Percentiles rank a stretch among this genome's conserved stretches.
These are phyloP conservation scores for Promerops cafer DNA, from an alignment of 2,113 vertebrate species.

Conservation along the genomic window DNA sequence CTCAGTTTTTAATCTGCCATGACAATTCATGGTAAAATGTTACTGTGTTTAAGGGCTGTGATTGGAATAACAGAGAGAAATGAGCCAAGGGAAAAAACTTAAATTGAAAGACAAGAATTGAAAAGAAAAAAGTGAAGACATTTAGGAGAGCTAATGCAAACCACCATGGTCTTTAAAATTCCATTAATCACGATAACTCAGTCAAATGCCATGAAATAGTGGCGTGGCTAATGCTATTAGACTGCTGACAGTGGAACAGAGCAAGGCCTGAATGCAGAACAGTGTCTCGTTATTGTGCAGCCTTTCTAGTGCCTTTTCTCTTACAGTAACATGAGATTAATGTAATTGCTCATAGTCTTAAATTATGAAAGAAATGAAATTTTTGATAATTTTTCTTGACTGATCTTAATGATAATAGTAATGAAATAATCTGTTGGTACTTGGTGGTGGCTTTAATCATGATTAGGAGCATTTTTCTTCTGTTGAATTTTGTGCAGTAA, in stretches of 20 bases:
- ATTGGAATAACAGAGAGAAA: not conserved
- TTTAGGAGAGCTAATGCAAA: not conserved
- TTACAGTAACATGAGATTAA: not conserved
- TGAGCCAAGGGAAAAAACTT: not conserved
- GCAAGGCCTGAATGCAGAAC: not conserved
- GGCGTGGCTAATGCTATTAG: not conserved
- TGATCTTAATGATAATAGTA: not conserved
- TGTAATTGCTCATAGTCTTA: not conserved
- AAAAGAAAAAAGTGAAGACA: not conserved
- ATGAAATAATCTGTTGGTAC: not conserved
- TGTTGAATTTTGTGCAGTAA: not conserved
- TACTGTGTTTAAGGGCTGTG: not conserved
- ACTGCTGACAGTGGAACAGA: not conserved
- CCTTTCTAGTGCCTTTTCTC: not conserved
- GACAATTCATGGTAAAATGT: not conserved
- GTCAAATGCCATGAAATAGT: not conserved
- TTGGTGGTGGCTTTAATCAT: not conserved
- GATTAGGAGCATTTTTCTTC: not conserved
- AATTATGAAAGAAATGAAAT: not conserved
- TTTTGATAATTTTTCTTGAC: not conserved
- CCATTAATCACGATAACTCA: not conserved
- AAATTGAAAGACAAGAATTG: not conserved
- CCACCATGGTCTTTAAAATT: not conserved
- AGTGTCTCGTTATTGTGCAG: not conserved
- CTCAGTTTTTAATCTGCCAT: not conserved